Percentiles rank a stretch among this genome's conserved stretches.
Evolutionary conservation across 2,888 invertebrate genomes (phyloP).

Genomic region (Nomada ruficornis): DNA sequence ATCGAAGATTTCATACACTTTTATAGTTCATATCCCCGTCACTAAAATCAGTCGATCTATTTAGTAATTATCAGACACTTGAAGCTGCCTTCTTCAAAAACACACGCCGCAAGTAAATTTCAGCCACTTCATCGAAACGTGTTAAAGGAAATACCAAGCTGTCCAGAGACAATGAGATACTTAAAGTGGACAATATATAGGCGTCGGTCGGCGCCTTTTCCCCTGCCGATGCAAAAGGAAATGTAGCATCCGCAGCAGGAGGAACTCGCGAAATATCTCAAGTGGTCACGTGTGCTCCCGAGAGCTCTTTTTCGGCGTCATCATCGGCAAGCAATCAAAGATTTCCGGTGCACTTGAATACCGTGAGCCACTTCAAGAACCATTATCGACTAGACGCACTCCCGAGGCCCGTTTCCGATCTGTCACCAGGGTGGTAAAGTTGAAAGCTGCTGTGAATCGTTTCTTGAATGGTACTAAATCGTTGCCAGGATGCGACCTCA

Average conservation of each 20-base stretch:
- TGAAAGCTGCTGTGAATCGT: conserved; percentile 21
- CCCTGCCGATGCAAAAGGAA: conserved; percentile 49
- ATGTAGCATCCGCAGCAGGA: conserved; percentile 33
- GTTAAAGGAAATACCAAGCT: conserved; percentile 46
- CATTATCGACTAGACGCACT: conserved; percentile 63
- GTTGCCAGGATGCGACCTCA: conserved; percentile 60
- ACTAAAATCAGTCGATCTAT: background rate
- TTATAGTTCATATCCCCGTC: background rate
- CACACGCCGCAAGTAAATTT: conserved; percentile 6
- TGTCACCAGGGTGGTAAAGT: conserved; percentile 61
- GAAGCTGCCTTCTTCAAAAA: conserved; percentile 15
- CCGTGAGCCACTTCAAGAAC: conserved; percentile 30
- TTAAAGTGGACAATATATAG: conserved; percentile 61
- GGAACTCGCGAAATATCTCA: conserved; percentile 72
- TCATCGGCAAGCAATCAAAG: conserved; percentile 71
- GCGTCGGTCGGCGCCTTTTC: conserved; percentile 43
- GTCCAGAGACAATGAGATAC: conserved; percentile 45
- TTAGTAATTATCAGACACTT: conserved; percentile 5
- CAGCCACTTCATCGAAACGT: conserved; percentile 16
- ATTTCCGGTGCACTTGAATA: conserved; percentile 75
- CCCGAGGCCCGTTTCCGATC: conserved; percentile 64
- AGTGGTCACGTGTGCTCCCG: conserved; percentile 63
- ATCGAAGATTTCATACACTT: background rate
- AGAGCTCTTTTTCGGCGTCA: conserved; percentile 43
- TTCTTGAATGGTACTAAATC: conserved; percentile 22